phyloP scores from a whole-genome alignment of 2,797 vertebrate species.

The Gallinago solitaria region DNA sequence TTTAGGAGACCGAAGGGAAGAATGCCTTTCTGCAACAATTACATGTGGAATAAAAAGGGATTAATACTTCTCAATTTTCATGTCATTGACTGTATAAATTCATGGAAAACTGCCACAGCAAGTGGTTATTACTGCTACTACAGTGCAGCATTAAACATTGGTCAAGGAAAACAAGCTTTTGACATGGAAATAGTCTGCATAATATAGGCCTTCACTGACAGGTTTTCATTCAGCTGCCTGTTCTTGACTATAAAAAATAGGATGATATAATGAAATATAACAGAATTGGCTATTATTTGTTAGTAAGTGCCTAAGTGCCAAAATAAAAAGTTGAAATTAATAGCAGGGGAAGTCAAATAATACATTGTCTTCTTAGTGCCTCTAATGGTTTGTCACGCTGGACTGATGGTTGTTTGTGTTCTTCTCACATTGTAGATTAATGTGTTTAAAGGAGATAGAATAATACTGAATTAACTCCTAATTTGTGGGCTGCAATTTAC shows the following conservation, averaged over 20 bases:
- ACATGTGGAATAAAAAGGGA: neutral
- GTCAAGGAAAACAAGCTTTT: constrained; percentile 4
- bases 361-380: neutral
- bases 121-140: neutral
- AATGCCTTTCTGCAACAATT: neutral
- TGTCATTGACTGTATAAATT: neutral
- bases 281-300: neutral
- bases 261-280: neutral
- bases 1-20: constrained; percentile 36
- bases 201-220: neutral
- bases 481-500: neutral
- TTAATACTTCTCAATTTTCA: constrained; percentile 41
- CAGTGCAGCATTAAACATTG: neutral
- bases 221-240: neutral
- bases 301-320: neutral
- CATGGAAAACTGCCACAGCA: neutral
- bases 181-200: neutral
- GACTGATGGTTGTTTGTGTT: neutral
- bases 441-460: neutral
- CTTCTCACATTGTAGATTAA: neutral
- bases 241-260: neutral
- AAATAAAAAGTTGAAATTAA: neutral
- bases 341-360: neutral
- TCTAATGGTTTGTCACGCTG: neutral
- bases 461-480: neutral